Conservation (phyloP, 2,797 vertebrate species). For the Parambassis ranga region DNA sequence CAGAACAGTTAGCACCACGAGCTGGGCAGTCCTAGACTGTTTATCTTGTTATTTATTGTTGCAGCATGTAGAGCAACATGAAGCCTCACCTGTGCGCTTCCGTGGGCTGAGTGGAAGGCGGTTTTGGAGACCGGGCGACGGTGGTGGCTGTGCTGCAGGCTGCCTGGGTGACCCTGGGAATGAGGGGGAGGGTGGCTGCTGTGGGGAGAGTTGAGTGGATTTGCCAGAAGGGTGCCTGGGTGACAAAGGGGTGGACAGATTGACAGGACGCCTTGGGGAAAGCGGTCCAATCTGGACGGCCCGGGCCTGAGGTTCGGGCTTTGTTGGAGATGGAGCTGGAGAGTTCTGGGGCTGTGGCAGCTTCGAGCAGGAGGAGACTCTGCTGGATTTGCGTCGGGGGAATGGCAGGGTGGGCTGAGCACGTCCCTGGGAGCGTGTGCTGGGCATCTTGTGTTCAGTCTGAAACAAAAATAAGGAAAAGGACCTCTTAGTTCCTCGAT, state of each 20-base stretch:
- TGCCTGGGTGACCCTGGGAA: conserved; percentile 13
- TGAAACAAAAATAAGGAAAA: neutral
- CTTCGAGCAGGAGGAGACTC: conserved; percentile 16
- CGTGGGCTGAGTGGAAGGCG: conserved; percentile 89
- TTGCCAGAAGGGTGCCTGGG: neutral
- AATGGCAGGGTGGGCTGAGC: conserved; percentile 85
- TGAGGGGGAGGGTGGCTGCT: neutral
- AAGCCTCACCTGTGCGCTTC: conserved; percentile 87
- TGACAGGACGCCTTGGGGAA: accelerated
- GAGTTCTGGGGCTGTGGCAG: neutral
- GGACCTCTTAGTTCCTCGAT: too few species aligned
- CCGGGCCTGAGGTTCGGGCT: neutral
- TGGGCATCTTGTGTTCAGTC: conserved; percentile 77
- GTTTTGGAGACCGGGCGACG: neutral
- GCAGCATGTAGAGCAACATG: neutral
- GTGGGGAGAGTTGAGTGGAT: neutral
- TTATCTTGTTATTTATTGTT: too few species aligned
- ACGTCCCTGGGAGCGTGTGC: conserved; percentile 80
- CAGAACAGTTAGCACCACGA: accelerated
- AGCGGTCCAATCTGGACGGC: neutral
- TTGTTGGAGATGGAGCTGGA: accelerated
- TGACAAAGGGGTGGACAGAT: neutral
- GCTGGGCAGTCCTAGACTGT: too few species aligned
- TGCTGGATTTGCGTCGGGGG: conserved; percentile 81
- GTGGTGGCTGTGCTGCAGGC: accelerated